Conservation (phyloP, 2,888 invertebrate genomes). For the Andricus quercusramuli region DNA sequence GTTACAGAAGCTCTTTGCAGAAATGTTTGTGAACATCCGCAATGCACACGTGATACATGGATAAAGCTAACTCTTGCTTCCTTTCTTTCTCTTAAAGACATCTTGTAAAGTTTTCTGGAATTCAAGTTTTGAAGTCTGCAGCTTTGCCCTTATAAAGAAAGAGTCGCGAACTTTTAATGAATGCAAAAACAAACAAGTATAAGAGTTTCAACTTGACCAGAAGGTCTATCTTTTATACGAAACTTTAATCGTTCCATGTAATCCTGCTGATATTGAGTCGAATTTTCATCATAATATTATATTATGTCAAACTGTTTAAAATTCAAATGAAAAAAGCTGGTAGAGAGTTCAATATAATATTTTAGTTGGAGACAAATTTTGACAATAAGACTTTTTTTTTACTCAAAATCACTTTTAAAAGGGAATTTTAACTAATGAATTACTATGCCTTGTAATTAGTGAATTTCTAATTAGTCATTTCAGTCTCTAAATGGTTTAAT, state of each 20-base stretch:
- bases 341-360: not conserved
- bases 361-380: not conserved
- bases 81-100: not conserved
- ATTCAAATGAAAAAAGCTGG: not conserved
- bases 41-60: constrained; percentile 22
- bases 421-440: not conserved
- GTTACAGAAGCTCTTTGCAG: not conserved
- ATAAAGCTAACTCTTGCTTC: not conserved
- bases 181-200: constrained; percentile 26
- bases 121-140: constrained; percentile 10
- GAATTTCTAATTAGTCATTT: not conserved
- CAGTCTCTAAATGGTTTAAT: not conserved
- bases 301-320: not conserved
- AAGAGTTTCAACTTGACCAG: constrained; percentile 13
- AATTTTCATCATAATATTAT: not conserved
- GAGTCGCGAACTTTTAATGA: constrained; percentile 28
- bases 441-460: not conserved
- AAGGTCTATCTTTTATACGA: not conserved
- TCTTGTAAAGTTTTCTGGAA: constrained; percentile 22
- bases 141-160: constrained; percentile 25
- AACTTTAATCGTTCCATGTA: constrained; percentile 24
- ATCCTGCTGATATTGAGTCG: not conserved
- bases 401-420: too few relatives aligned
- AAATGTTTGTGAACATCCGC: constrained; percentile 11
- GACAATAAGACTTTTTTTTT: too few relatives aligned